Conservation (phyloP, 2,888 invertebrate species). For the Brachyopa scutellaris region DNA sequence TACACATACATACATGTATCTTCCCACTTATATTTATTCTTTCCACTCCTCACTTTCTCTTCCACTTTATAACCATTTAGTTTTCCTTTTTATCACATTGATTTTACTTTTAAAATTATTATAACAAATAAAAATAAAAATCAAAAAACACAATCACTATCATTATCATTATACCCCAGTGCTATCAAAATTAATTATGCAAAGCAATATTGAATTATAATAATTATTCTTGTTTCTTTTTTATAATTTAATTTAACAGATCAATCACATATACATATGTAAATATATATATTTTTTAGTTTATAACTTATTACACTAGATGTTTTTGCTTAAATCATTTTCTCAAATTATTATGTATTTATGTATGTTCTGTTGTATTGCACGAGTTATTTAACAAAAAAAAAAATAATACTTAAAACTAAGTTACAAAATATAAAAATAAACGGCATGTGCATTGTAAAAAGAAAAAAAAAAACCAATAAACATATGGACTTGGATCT, state of each 20-base stretch:
- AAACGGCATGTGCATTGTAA: conserved; percentile 59
- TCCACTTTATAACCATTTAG: conserved; percentile 24
- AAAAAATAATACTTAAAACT: conserved; percentile 37
- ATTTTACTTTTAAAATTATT: conserved; percentile 50
- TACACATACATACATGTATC: conserved; percentile 10
- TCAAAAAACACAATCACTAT: conserved; percentile 18
- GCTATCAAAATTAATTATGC: conserved; percentile 60
- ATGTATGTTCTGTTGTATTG: conserved; percentile 40
- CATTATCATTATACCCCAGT: conserved; percentile 53
- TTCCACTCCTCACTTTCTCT: conserved; percentile 1
- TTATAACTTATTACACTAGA: conserved; percentile 55
- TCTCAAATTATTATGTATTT: conserved; percentile 75
- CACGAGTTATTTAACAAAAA: conserved; percentile 46
- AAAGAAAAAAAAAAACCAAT: conserved; percentile 12
- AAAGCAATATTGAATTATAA: conserved; percentile 27
- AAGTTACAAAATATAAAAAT: conserved; percentile 33
- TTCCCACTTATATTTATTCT: neutral
- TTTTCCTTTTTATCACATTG: conserved; percentile 55
- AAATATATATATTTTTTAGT: conserved; percentile 57
- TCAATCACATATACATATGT: conserved; percentile 73
- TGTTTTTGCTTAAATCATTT: conserved; percentile 73
- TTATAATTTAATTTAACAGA: conserved; percentile 76
- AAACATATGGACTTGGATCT: conserved; percentile 29
- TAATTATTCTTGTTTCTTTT: conserved; percentile 57
- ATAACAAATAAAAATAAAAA: conserved; percentile 35